Evolutionary conservation across 1,140 invertebrate genomes (phyloP), one percentile per base, ranked within the genome.

Genomic region (Ceratosolen solmsi): DNA sequence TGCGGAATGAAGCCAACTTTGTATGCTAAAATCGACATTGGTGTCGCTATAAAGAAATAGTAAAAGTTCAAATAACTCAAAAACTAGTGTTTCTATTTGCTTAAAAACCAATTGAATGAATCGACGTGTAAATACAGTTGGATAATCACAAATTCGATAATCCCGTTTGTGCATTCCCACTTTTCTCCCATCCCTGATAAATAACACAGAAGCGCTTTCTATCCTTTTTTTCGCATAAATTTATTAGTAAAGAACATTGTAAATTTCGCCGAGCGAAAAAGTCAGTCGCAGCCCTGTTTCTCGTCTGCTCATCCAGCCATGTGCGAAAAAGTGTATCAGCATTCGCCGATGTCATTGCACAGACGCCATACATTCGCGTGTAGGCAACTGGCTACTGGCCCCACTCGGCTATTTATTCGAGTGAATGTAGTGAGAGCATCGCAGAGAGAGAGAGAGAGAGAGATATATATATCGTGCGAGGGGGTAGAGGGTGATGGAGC

Each of bases 391-490:
- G 27, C 25, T 15, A n/a, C 17, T 17, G n/a, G 63, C 63, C 38
- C 11, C 0, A 72, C 60, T 58, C 27, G 49, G 65, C 76, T 82
- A 78, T 82, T 78, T 77, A 77, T 78, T 82, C 68, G 49, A 63
- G 20, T 36, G 41, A 27, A 63, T 51, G 33, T 46, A 25, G 36
- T 36, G 51, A 20, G 27, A 72, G n/a, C 36, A 22, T 41, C 20
- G 33, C 38, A 70, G 68, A 51, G 46, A 71, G 33, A 49, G 41
- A 54, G 77, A 70, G 56, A 54, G 36, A 30, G 65, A n/a, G n/a
- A n/a, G n/a, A n/a, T n/a, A n/a, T n/a, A n/a, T n/a, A n/a, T n/a
- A n/a, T n/a, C n/a, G 20, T 60, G 63, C 1, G 68, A 60, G 51
- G 33, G n/a, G 27, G 25, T 3, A 58, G 56, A 46, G n/a, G 20